Evolutionary conservation across 1,140 invertebrate species (phyloP).

Genomic region (Pseudobourletiella spinata): DNA sequence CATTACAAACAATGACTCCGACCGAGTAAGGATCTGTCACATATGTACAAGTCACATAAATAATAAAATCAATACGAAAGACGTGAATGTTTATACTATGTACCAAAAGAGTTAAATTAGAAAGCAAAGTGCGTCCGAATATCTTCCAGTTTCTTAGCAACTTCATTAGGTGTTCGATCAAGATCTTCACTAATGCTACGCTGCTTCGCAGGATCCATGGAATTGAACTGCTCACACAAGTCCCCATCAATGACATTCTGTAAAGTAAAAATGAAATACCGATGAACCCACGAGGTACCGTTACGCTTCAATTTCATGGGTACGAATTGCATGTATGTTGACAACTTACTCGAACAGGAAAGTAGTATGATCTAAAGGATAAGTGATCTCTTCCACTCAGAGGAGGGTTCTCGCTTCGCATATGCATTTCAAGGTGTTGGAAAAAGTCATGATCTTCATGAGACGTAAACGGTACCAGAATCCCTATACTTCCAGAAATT

Average conservation of each 20-base stretch:
- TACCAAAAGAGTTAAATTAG: conserved; percentile 41
- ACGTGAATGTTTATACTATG: background rate
- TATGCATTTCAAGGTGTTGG: conserved; percentile 99
- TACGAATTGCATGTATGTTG: background rate
- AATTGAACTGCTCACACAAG: conserved; percentile 97
- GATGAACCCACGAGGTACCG: too few species aligned
- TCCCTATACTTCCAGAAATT: conserved; percentile 87
- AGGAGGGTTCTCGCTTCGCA: conserved; percentile 92
- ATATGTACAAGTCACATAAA: too few species aligned
- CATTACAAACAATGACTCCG: too few species aligned
- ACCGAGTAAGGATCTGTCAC: too few species aligned
- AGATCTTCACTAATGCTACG: conserved; percentile 90
- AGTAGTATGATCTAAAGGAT: conserved; percentile 94
- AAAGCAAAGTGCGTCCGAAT: conserved; percentile 90
- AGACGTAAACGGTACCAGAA: conserved; percentile 93
- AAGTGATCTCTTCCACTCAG: conserved; percentile 95
- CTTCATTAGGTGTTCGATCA: conserved; percentile 88
- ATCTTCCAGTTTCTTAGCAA: conserved; percentile 91
- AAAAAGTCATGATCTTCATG: conserved; percentile 99
- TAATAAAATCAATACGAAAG: background rate
- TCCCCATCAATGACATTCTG: conserved; percentile 98
- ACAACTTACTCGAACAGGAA: conserved; percentile 77
- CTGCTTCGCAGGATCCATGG: conserved; percentile 85
- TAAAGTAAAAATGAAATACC: conserved; percentile 37
- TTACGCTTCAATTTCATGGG: background rate